phyloP scores from a whole-genome alignment of 2,888 invertebrate genomes.

The Mesoligia furuncula region DNA sequence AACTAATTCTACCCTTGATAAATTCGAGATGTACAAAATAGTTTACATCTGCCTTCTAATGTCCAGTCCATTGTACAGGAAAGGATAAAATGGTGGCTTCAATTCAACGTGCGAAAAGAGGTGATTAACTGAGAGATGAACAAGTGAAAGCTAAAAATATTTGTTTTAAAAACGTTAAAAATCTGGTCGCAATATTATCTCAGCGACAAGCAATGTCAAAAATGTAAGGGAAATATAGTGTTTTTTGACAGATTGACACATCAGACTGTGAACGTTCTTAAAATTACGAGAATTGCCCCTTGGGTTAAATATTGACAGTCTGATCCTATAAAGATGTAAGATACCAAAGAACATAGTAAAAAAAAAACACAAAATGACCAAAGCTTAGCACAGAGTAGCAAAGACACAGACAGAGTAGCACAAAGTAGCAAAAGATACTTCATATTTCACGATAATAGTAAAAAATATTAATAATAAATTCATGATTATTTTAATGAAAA shows the following conservation, averaged over 20 bases:
- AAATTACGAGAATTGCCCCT: background rate
- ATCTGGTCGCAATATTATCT: background rate
- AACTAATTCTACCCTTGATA: background rate
- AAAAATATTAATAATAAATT: constrained; percentile 10
- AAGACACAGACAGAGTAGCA: background rate
- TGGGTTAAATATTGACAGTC: background rate
- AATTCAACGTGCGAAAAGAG: background rate
- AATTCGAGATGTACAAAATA: background rate
- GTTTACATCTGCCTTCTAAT: background rate
- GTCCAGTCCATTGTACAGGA: background rate
- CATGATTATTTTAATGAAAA: constrained; percentile 48
- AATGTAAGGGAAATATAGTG: background rate
- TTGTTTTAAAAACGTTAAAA: too few species aligned
- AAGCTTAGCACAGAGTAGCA: background rate
- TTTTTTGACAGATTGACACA: background rate
- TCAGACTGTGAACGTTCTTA: background rate
- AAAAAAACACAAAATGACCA: background rate
- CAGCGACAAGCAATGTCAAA: background rate
- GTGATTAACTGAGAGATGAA: too few species aligned
- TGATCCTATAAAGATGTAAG: background rate
- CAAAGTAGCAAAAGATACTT: background rate
- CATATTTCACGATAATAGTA: background rate
- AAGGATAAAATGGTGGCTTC: background rate
- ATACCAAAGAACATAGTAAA: background rate
- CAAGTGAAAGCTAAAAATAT: too few species aligned